These are phyloP conservation scores for Leptinotarsa haldemani DNA, from an alignment of 2,888 invertebrate species.

Conservation along the genomic window DNA sequence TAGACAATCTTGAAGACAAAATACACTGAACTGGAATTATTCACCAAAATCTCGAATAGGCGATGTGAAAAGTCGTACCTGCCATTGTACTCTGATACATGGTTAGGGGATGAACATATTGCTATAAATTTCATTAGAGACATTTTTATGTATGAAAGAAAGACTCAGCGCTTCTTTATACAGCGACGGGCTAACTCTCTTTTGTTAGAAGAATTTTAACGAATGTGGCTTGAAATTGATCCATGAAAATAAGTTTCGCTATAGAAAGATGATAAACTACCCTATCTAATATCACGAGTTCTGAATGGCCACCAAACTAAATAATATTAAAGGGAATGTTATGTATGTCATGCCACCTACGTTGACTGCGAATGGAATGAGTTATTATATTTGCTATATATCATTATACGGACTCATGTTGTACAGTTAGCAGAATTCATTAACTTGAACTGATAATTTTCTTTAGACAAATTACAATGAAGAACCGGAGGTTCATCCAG, in stretches of 20 bases:
- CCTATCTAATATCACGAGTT: neutral
- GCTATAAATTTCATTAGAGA: constrained; percentile 61
- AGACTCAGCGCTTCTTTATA: constrained; percentile 51
- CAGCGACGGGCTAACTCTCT: constrained; percentile 24
- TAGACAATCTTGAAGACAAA: too few species aligned
- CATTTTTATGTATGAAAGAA: constrained; percentile 58
- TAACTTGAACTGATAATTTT: neutral
- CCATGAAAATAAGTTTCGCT: constrained; percentile 4
- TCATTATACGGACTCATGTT: too few species aligned
- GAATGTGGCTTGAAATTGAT: constrained; percentile 2
- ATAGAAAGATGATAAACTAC: constrained; percentile 5
- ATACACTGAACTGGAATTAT: too few species aligned
- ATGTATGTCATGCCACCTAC: constrained; percentile 5
- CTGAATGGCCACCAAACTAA: neutral
- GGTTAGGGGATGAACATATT: constrained; percentile 60
- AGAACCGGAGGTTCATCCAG: too few species aligned
- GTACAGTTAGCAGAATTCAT: neutral
- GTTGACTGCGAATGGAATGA: neutral
- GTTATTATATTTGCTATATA: neutral
- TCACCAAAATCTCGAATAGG: too few species aligned
- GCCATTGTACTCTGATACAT: constrained; percentile 59
- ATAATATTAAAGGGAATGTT: constrained; percentile 9
- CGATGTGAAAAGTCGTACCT: too few species aligned
- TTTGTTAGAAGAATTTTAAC: constrained; percentile 11
- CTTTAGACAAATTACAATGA: too few species aligned